Percentiles rank a stretch among this genome's conserved stretches.
Evolutionary conservation across 2,113 vertebrate genomes (phyloP).

Genomic region (Pogonocichla stellata): DNA sequence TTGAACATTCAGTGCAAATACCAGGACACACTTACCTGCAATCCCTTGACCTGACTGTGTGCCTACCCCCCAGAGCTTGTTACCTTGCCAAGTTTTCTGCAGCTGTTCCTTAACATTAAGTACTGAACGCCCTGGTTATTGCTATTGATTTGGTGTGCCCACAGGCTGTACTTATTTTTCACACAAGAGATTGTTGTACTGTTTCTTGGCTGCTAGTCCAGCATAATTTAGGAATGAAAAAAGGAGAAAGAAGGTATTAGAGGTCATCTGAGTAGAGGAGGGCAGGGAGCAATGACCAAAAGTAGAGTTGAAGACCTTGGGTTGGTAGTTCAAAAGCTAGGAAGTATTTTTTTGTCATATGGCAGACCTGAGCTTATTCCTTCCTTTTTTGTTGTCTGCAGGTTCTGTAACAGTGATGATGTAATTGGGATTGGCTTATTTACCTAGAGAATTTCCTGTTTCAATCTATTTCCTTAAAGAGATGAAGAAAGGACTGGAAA

Average conservation of each 20-base stretch:
- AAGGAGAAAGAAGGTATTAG: background rate
- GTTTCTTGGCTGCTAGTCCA: background rate
- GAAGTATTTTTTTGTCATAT: background rate
- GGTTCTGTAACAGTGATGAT: background rate
- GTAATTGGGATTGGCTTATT: background rate
- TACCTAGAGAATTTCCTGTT: background rate
- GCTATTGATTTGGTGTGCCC: background rate
- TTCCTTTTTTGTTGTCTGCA: background rate
- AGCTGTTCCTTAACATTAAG: background rate
- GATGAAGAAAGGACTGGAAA: constrained; percentile 40
- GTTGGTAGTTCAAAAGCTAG: background rate
- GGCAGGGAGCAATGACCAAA: background rate
- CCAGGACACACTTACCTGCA: background rate
- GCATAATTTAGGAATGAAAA: background rate
- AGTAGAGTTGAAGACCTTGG: background rate
- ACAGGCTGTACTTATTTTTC: background rate
- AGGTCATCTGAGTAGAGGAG: background rate
- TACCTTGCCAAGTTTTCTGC: background rate
- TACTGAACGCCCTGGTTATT: background rate
- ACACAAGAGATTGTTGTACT: background rate
- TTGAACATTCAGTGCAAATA: background rate
- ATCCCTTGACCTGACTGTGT: background rate
- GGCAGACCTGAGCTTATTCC: background rate
- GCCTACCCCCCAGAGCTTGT: background rate
- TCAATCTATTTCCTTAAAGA: background rate